phyloP scores from a whole-genome alignment of 2,888 invertebrate genomes.

The Drosophila limbata region DNA sequence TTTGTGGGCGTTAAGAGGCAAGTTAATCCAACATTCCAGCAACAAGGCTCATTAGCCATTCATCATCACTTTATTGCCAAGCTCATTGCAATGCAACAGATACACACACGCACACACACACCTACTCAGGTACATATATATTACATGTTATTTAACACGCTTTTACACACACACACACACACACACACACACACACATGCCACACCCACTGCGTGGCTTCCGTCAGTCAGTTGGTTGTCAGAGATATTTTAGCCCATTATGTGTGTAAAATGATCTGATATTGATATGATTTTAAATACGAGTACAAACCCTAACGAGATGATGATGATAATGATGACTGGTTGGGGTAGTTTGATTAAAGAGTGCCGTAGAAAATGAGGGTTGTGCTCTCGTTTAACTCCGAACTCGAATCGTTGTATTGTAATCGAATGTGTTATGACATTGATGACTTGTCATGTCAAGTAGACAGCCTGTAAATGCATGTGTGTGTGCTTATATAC shows the following conservation, averaged over 20 bases:
- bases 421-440: slow-evolving; percentile 56
- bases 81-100: slow-evolving; percentile 23
- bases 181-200: slow-evolving; percentile 12
- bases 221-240: slow-evolving; percentile 24
- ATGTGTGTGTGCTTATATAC: background rate
- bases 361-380: background rate
- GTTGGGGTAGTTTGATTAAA: slow-evolving; percentile 15
- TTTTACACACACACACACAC: slow-evolving; percentile 11
- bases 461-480: slow-evolving; percentile 30
- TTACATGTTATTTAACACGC: slow-evolving; percentile 26
- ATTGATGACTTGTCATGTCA: slow-evolving; percentile 72
- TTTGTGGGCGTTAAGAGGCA: slow-evolving; percentile 31
- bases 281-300: slow-evolving; percentile 70
- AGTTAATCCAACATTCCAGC: slow-evolving; percentile 18
- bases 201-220: slow-evolving; percentile 17
- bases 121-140: slow-evolving; percentile 1
- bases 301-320: slow-evolving; percentile 28
- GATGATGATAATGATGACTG: background rate
- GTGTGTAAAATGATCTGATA: slow-evolving; percentile 62
- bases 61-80: slow-evolving; percentile 41
- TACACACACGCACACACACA: slow-evolving; percentile 6
- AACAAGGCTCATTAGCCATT: slow-evolving; percentile 42
- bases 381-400: slow-evolving; percentile 9
- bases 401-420: slow-evolving; percentile 37
- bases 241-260: slow-evolving; percentile 53